A percentile compares a stretch with the other conserved stretches of the same genome.
These are phyloP conservation scores for Alca torda DNA, from an alignment of 2,797 vertebrate species.

Conservation along the genomic window DNA sequence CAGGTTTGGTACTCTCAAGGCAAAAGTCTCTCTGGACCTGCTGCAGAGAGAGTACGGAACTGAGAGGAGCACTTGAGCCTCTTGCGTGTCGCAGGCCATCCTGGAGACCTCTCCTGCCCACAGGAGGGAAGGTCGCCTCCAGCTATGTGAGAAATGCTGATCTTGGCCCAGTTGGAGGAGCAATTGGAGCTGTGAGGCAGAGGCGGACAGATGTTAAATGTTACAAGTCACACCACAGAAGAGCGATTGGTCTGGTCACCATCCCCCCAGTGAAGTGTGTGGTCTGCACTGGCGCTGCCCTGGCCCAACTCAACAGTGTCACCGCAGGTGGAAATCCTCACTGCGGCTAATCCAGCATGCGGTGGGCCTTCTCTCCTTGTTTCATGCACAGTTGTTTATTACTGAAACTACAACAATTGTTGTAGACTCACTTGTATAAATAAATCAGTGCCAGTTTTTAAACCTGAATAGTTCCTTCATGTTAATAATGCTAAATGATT, in stretches of 20 bases:
- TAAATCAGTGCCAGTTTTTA: neutral
- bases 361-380: neutral
- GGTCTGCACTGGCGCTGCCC: neutral
- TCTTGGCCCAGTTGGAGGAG: neutral
- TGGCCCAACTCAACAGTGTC: neutral
- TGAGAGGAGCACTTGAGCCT: neutral
- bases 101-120: neutral
- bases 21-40: neutral
- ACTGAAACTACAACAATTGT: neutral
- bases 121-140: rapidly evolving
- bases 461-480: neutral
- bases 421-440: neutral
- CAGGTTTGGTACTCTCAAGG: neutral
- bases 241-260: neutral
- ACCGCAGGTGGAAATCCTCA: neutral
- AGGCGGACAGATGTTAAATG: neutral
- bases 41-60: neutral
- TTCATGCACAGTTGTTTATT: neutral
- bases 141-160: neutral
- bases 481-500: neutral
- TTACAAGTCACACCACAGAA: neutral
- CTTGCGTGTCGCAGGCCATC: neutral
- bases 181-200: neutral
- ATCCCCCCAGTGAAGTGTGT: neutral
- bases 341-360: neutral